Base-by-base conservation (phyloP, 1,140 invertebrate genomes). In the Manduca sexta region DNA sequence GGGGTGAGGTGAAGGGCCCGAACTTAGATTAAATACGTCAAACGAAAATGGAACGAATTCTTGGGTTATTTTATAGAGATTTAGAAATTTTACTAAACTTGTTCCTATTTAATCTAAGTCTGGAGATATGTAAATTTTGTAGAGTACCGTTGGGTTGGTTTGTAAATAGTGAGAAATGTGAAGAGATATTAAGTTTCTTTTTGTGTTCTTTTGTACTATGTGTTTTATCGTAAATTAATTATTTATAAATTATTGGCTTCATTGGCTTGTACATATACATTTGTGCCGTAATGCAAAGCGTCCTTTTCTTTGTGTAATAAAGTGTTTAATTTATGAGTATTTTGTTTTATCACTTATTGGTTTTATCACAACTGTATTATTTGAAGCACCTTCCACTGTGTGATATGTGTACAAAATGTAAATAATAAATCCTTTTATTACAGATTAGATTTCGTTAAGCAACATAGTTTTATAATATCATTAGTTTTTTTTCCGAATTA, bases 51-150 rank as follows among this genome's bases (percentile, higher is more conserved):
- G 37, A 48, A 48, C 46, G 46, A 48, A 26, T 38, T 29, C 12
- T 26, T 45, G 8, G 34, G 37, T 40, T 18, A 11, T 45, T 49
- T 18, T 30, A 44, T 42, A 8, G n/a, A 13, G 17, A 41, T 40
- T 50, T 41, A 21, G 42, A 35, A 26, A 49, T 43, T 37, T 42
- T 31, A 35, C 38, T 51, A 29, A 43, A 52, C 38, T 53, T 53
- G 65, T 72, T 72, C 67, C 66, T 72, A 66, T 70, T 72, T 74
- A 74, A 72, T 74, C 72, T 74, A 74, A 66, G 68, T 69, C 58
- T 61, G 52, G 26, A 38, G 45, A 49, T 52, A 51, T 57, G 47
- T 59, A 60, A 45, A 49, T 49, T 49, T 45, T 66, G 60, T 58
- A 64, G 45, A 53, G 11, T 18, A 34, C 3, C 12, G 41, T 58